A percentile compares a stretch with the other conserved stretches of the same genome.
Evolutionary conservation across 2,888 invertebrate genomes (phyloP).

Genomic region (Mesoligia furuncula): DNA sequence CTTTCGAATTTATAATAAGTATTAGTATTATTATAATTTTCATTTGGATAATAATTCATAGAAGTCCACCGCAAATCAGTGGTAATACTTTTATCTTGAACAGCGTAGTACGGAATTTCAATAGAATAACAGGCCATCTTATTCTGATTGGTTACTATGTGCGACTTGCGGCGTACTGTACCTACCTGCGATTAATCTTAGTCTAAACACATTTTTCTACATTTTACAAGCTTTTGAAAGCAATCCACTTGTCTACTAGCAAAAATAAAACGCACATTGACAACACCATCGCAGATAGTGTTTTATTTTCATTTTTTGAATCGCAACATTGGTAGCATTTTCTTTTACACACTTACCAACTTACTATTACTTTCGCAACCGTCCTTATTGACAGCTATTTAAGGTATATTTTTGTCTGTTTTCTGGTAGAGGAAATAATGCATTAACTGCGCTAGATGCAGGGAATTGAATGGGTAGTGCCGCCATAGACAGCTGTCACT

Average conservation of each 20-base stretch:
- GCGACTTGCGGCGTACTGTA: neutral
- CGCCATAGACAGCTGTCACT: constrained; percentile 69
- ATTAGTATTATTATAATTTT: no score
- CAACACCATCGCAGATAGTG: constrained; percentile 36
- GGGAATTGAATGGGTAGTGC: constrained; percentile 70
- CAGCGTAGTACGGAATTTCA: neutral
- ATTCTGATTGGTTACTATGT: neutral
- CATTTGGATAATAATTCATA: neutral
- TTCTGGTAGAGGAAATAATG: constrained; percentile 11
- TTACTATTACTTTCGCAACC: constrained; percentile 2
- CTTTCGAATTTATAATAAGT: no score
- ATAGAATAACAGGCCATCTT: neutral
- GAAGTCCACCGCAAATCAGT: neutral
- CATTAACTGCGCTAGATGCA: constrained; percentile 66
- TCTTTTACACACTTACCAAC: constrained; percentile 57
- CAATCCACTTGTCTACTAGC: constrained; percentile 18
- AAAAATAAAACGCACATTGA: constrained; percentile 38
- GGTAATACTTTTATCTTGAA: neutral
- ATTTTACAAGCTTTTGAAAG: constrained; percentile 15
- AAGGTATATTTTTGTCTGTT: constrained; percentile 35
- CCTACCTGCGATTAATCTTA: neutral
- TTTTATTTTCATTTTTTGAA: constrained; percentile 64
- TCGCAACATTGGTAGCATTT: constrained; percentile 61
- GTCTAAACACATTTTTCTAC: neutral
- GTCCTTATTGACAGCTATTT: neutral